Conservation (phyloP, 1,140 invertebrate species). For the Caenorhabditis inopinata region DNA sequence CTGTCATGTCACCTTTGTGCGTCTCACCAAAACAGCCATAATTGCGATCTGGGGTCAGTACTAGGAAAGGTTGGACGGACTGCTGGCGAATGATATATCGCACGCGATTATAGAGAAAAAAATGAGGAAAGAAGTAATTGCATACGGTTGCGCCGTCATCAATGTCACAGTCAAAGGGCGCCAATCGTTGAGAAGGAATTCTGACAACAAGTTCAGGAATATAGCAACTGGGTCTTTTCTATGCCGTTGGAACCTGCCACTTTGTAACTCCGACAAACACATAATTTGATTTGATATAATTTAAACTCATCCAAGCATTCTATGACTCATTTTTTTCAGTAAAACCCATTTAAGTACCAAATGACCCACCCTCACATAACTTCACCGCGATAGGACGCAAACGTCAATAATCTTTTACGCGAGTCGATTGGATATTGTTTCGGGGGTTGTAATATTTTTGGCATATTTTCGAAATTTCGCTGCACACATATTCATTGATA, state of each 20-base stretch:
- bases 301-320: no score
- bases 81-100: conserved; percentile 12
- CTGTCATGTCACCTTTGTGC: neutral
- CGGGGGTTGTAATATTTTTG: neutral
- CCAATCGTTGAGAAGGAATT: neutral
- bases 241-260: neutral
- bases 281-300: no score
- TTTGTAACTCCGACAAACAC: no score
- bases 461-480: neutral
- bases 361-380: neutral
- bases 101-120: conserved; percentile 22
- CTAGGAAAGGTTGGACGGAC: neutral
- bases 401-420: conserved; percentile 9
- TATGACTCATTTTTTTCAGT: neutral
- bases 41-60: conserved; percentile 9
- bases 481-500: no score
- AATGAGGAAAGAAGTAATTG: neutral
- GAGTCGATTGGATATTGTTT: neutral
- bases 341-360: neutral
- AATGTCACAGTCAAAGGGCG: neutral
- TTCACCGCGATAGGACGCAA: neutral
- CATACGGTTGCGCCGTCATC: neutral
- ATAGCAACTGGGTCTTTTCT: neutral
- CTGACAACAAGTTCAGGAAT: conserved; percentile 12
- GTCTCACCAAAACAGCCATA: neutral